Conservation (phyloP, 2,888 invertebrate species). For the Margaritifera margaritifera region DNA sequence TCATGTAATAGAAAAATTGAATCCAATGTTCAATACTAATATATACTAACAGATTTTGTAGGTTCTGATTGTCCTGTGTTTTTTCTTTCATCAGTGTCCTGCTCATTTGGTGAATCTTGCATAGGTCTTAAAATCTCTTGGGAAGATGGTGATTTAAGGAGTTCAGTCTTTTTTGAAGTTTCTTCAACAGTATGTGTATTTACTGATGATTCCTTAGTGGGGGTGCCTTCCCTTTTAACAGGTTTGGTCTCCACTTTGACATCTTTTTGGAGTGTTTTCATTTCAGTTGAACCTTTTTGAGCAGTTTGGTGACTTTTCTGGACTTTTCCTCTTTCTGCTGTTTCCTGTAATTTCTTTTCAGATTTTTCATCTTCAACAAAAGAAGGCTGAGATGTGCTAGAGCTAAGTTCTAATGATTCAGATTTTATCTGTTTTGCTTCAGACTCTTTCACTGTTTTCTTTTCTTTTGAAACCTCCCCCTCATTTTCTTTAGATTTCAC, state of each 20-base stretch:
- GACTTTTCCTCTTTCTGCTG: neutral
- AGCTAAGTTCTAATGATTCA: constrained; percentile 3
- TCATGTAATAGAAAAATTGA: too few relatives aligned
- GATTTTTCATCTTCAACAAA: constrained; percentile 1
- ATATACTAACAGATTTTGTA: too few relatives aligned
- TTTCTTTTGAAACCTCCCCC: constrained; percentile 1
- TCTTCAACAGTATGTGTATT: neutral
- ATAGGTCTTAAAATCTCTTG: constrained; percentile 31
- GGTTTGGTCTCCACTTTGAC: too few relatives aligned
- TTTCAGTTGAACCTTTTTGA: constrained; percentile 11
- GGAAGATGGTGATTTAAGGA: constrained; percentile 35
- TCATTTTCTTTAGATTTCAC: constrained; percentile 1
- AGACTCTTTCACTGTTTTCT: neutral
- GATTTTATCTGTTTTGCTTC: neutral
- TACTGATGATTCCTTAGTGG: neutral
- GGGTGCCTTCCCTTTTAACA: neutral
- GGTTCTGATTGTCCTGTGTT: too few relatives aligned
- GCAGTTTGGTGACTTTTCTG: constrained; percentile 3
- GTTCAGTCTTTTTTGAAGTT: constrained; percentile 6
- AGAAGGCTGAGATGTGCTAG: neutral
- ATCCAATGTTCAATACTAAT: too few relatives aligned
- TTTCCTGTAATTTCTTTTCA: neutral
- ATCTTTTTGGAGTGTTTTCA: constrained; percentile 9
- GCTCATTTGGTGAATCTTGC: constrained; percentile 33
- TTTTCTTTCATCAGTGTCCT: constrained; percentile 10